phyloP scores from a whole-genome alignment of 2,797 vertebrate genomes.

The Choloepus didactylus region DNA sequence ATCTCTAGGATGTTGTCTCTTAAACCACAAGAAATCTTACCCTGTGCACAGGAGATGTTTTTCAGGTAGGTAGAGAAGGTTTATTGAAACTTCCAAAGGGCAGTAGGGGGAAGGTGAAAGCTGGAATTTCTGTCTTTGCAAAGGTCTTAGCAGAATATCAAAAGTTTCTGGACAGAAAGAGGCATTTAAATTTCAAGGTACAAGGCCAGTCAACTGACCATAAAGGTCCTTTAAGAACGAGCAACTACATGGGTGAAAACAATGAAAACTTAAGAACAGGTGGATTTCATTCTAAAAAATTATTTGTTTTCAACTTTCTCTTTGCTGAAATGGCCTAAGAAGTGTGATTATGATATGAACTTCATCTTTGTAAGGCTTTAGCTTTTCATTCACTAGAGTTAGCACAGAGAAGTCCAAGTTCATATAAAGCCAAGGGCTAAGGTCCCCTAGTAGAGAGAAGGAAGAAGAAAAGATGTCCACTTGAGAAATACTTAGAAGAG shows the following conservation, averaged over 20 bases:
- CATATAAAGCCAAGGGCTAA: background rate
- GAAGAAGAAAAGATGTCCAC: background rate
- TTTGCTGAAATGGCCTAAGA: constrained; percentile 3
- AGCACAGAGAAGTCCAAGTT: background rate
- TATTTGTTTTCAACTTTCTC: background rate
- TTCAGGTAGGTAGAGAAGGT: background rate
- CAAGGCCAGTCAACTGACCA: background rate
- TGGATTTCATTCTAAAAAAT: background rate
- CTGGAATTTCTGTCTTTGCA: background rate
- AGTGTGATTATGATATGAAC: background rate
- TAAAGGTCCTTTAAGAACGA: background rate
- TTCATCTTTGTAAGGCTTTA: background rate
- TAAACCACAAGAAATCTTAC: background rate
- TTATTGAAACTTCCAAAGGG: constrained; percentile 31
- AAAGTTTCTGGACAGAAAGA: constrained; percentile 18
- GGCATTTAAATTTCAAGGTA: background rate
- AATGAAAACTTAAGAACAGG: background rate
- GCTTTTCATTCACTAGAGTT: background rate
- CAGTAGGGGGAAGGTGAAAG: background rate
- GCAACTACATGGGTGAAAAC: background rate
- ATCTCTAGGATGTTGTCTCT: background rate
- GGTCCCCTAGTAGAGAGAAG: background rate
- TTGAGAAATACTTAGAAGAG: background rate
- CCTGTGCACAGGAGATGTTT: background rate
- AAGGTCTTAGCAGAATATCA: background rate